Conservation (phyloP, 2,113 vertebrate species). For the Athene noctua region DNA sequence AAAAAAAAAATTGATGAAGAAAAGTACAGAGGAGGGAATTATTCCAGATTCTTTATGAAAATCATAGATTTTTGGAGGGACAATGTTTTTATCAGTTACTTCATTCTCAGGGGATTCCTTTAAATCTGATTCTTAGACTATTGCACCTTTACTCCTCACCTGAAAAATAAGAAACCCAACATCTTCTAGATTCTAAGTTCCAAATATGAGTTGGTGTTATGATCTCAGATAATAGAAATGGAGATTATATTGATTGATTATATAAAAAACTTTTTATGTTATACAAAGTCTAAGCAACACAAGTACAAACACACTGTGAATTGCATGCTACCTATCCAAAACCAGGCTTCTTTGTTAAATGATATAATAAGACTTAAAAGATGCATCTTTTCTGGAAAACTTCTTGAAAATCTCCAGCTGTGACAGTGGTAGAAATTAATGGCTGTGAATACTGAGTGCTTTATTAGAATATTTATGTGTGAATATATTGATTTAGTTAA, state of each 20-base stretch:
- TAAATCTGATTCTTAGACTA: neutral
- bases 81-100: neutral
- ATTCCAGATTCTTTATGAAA: neutral
- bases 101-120: neutral
- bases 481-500: neutral
- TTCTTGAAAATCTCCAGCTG: neutral
- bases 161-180: neutral
- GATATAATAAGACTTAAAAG: neutral
- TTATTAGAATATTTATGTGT: neutral
- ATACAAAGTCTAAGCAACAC: neutral
- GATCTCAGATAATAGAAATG: neutral
- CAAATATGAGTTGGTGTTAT: neutral
- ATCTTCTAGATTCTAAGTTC: neutral
- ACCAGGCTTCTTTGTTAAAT: neutral
- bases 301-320: neutral
- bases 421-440: neutral
- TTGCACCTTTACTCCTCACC: neutral
- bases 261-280: neutral
- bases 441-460: neutral
- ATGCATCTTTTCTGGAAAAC: neutral
- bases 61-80: neutral
- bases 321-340: neutral
- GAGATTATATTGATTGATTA: neutral
- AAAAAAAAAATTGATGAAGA: neutral
- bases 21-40: neutral